phyloP scores from a whole-genome alignment of 2,113 vertebrate species.

The Gnathonemus longibarbis region DNA sequence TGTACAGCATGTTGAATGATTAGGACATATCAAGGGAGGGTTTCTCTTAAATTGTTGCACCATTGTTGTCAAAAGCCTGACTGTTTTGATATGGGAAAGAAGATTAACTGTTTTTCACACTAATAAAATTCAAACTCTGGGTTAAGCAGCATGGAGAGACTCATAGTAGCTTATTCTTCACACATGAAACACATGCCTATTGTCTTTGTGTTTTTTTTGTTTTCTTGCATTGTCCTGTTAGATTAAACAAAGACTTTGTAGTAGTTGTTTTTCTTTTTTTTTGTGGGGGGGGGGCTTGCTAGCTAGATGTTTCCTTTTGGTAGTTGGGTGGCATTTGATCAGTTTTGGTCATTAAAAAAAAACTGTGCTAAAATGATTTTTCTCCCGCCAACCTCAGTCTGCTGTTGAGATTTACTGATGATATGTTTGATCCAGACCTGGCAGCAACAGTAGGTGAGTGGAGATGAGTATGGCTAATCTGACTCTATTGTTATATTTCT shows the following conservation, averaged over 20 bases:
- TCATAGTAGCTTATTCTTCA: not conserved
- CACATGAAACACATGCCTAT: not conserved
- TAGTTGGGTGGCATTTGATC: not conserved
- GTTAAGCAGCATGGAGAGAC: not conserved
- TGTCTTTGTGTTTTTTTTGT: not conserved
- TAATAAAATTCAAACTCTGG: not conserved
- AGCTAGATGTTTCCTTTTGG: not conserved
- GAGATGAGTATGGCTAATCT: not conserved
- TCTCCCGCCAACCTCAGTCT: conserved; percentile 53
- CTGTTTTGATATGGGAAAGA: not conserved
- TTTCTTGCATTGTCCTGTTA: not conserved
- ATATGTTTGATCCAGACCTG: conserved; percentile 92
- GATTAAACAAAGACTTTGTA: not conserved
- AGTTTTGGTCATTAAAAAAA: not conserved
- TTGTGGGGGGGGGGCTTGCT: no score
- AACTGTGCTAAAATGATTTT: not conserved
- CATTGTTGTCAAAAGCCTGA: not conserved
- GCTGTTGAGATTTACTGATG: conserved; percentile 90
- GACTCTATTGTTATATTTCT: not conserved
- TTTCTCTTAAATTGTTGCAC: not conserved
- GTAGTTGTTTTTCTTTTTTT: not conserved
- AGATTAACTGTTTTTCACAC: not conserved
- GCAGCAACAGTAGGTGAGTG: conserved; percentile 88
- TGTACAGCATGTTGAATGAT: not conserved
- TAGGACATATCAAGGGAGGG: not conserved